Conservation (phyloP, 2,888 invertebrate species). For the Drosophila mettleri region DNA sequence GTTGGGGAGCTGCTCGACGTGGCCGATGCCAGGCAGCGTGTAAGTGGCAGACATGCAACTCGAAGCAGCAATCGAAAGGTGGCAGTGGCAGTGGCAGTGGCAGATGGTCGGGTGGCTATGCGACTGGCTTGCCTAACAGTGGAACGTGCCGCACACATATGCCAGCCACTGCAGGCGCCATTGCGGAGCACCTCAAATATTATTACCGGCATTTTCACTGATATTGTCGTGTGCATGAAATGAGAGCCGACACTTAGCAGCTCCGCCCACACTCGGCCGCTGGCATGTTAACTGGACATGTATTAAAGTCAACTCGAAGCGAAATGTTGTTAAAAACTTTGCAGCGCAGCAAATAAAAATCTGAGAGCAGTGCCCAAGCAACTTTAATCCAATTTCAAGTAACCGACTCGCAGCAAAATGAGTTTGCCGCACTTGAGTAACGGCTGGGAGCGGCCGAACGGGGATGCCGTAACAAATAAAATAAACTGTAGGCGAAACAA, state of each 20-base stretch:
- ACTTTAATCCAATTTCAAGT: slow-evolving; percentile 69
- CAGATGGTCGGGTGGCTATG: no score
- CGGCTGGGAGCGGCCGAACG: background rate
- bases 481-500: slow-evolving; percentile 3
- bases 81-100: background rate
- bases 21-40: slow-evolving; percentile 41
- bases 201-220: slow-evolving; percentile 77
- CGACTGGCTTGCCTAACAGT: slow-evolving; percentile 2
- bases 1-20: slow-evolving; percentile 44
- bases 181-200: slow-evolving; percentile 77
- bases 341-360: slow-evolving; percentile 45
- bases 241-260: slow-evolving; percentile 45
- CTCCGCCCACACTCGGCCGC: background rate
- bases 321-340: slow-evolving; percentile 53
- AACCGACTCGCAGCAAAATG: slow-evolving; percentile 66
- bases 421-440: slow-evolving; percentile 53
- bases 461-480: slow-evolving; percentile 5
- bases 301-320: slow-evolving; percentile 68
- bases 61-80: background rate
- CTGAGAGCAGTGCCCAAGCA: slow-evolving; percentile 35
- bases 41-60: slow-evolving; percentile 53
- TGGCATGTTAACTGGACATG: slow-evolving; percentile 65
- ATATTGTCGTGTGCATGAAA: slow-evolving; percentile 70
- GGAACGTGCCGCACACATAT: slow-evolving; percentile 32
- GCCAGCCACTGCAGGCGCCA: slow-evolving; percentile 51